Conservation (phyloP, 2,888 invertebrate genomes). For the Drosophila anomelani region DNA sequence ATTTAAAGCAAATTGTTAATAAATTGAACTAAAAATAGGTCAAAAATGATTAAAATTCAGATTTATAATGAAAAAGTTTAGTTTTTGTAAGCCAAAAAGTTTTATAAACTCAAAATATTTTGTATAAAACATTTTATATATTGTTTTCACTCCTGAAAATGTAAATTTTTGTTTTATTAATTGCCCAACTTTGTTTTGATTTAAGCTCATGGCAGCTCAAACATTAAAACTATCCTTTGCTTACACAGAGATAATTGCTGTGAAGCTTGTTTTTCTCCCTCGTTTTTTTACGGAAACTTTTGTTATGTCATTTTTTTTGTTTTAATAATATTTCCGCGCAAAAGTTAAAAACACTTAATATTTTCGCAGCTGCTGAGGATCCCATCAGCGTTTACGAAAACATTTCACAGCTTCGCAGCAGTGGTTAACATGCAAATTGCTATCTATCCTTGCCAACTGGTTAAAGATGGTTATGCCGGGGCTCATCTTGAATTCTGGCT, state of each 20-base stretch:
- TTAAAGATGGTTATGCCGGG: constrained; percentile 17
- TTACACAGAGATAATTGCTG: constrained; percentile 7
- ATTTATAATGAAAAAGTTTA: too few species aligned
- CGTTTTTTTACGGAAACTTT: constrained; percentile 9
- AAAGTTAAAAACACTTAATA: constrained; percentile 17
- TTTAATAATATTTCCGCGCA: constrained; percentile 4
- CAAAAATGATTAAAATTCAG: too few species aligned
- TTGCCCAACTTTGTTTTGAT: constrained; percentile 1
- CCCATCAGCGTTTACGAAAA: constrained; percentile 23
- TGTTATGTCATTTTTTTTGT: constrained; percentile 11
- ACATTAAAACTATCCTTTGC: not conserved
- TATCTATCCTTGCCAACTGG: constrained; percentile 9
- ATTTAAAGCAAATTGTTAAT: too few species aligned
- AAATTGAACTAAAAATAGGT: not conserved
- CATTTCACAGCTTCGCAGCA: constrained; percentile 9
- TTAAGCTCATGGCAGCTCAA: not conserved
- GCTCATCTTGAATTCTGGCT: constrained; percentile 28
- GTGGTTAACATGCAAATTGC: constrained; percentile 28
- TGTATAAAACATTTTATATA: too few species aligned
- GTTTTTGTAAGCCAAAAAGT: fast-evolving
- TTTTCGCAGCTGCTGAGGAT: constrained; percentile 19
- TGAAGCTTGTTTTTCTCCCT: not conserved
- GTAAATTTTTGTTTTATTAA: not conserved
- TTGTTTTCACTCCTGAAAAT: not conserved
- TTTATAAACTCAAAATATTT: not conserved